Conservation (phyloP, 2,113 vertebrate species). For the Rallus limicola region DNA sequence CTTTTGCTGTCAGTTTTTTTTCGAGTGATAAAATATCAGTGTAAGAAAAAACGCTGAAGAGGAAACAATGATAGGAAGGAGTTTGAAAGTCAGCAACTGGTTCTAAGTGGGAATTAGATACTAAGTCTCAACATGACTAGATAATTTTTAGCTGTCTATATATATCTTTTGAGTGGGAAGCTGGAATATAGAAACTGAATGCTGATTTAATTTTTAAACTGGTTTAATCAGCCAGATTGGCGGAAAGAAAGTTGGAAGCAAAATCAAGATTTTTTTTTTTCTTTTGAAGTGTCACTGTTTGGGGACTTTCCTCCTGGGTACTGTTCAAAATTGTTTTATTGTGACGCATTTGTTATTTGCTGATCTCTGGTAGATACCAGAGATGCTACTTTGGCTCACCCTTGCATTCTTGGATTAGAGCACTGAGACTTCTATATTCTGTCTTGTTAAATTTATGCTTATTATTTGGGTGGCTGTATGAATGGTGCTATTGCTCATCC, state of each 20-base stretch:
- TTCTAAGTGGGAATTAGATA: conserved; percentile 61
- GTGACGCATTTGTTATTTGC: conserved; percentile 28
- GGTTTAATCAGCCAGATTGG: background rate
- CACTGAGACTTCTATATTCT: conserved; percentile 72
- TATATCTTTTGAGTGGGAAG: conserved; percentile 72
- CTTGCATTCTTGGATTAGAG: conserved; percentile 66
- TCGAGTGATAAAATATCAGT: background rate
- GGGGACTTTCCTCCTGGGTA: background rate
- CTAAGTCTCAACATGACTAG: conserved; percentile 44
- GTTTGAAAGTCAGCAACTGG: conserved; percentile 47
- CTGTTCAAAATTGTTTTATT: conserved; percentile 33
- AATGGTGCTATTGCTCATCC: conserved; percentile 36
- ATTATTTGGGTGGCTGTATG: conserved; percentile 50
- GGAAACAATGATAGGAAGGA: conserved; percentile 20
- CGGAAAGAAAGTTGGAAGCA: conserved; percentile 38
- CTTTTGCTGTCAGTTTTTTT: background rate
- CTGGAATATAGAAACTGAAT: conserved; percentile 54
- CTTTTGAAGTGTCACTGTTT: conserved; percentile 13
- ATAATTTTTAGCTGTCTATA: conserved; percentile 72
- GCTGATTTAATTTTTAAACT: conserved; percentile 49
- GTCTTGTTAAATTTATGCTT: conserved; percentile 69
- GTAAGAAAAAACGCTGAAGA: conserved; percentile 23
- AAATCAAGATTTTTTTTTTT: conserved; percentile 5
- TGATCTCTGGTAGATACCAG: conserved; percentile 7
- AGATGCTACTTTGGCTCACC: conserved; percentile 42